phyloP scores from a whole-genome alignment of 2,888 invertebrate species.

The Drosophila ezoana region DNA sequence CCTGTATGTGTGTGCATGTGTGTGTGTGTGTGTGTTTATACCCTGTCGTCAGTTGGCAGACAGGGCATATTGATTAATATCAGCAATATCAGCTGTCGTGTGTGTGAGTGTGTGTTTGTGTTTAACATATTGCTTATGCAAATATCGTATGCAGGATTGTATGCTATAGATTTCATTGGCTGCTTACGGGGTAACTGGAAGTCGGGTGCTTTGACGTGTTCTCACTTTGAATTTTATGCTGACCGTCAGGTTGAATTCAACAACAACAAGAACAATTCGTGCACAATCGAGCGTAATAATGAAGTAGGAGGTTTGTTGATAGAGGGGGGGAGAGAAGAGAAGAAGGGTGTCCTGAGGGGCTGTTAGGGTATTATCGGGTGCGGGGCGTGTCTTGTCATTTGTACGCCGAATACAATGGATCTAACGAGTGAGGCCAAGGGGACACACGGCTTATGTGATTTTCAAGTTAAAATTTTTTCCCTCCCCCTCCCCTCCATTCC shows the following conservation, averaged over 20 bases:
- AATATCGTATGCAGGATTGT: too few species aligned
- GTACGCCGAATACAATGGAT: conserved; percentile 42
- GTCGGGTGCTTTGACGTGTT: neutral
- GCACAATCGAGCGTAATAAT: conserved; percentile 81
- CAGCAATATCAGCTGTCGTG: too few species aligned
- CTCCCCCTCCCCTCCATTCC: neutral
- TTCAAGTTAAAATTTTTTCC: conserved; percentile 70
- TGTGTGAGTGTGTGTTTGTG: too few species aligned
- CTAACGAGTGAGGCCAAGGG: conserved; percentile 47
- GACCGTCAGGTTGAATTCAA: conserved; percentile 22
- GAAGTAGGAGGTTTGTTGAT: conserved; percentile 74
- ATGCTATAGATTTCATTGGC: neutral
- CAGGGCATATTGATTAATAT: neutral
- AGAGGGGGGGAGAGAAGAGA: too few species aligned
- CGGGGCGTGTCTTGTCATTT: conserved; percentile 23
- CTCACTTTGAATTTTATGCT: conserved; percentile 15
- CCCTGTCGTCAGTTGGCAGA: neutral
- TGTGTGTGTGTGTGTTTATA: conserved; percentile 1
- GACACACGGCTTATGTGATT: conserved; percentile 64
- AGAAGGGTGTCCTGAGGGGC: neutral
- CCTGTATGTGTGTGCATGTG: neutral
- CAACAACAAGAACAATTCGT: conserved; percentile 28
- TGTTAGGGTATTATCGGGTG: conserved; percentile 6
- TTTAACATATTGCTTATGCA: too few species aligned
- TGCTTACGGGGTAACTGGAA: neutral